phyloP scores from a whole-genome alignment of 37 sponge, comb jelly and placozoan genomes.

The Ianthella basta region DNA sequence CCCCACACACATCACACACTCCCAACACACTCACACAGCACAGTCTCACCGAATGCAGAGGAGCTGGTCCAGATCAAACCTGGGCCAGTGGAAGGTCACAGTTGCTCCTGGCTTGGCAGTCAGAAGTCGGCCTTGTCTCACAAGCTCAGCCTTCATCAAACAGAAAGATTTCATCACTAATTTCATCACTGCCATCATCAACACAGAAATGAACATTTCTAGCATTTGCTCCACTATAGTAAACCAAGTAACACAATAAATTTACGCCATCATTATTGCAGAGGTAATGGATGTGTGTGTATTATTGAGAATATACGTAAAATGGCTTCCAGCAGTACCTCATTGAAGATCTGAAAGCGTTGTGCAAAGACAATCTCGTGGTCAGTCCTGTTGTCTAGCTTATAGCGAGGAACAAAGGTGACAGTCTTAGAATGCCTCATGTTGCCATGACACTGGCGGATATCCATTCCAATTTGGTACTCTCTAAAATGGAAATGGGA shows the following conservation, averaged over 20 bases:
- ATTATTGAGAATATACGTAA: too few species aligned
- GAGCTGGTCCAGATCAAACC: slow-evolving; percentile 87
- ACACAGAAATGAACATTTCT: neutral
- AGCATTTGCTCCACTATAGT: too few species aligned
- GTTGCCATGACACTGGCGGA: slow-evolving; percentile 51
- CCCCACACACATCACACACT: neutral
- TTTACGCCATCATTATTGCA: too few species aligned
- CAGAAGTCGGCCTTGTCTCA: neutral
- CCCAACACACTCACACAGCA: neutral
- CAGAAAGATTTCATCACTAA: slow-evolving; percentile 41
- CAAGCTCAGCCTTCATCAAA: neutral
- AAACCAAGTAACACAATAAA: too few species aligned
- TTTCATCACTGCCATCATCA: neutral
- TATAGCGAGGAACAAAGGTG: slow-evolving; percentile 81
- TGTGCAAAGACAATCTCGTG: slow-evolving; percentile 77
- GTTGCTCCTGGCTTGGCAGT: slow-evolving; percentile 65
- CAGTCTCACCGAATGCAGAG: slow-evolving; percentile 68
- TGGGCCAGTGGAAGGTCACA: slow-evolving; percentile 91
- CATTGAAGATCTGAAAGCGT: slow-evolving; percentile 49
- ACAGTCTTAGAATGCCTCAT: slow-evolving; percentile 70
- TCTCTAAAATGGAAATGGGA: slow-evolving; percentile 42
- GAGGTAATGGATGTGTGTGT: too few species aligned
- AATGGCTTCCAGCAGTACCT: too few species aligned
- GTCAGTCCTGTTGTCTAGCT: slow-evolving; percentile 79
- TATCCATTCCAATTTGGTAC: slow-evolving; percentile 85